phyloP scores from a whole-genome alignment of 2,113 vertebrate genomes.

The Lepidothrix coronata region DNA sequence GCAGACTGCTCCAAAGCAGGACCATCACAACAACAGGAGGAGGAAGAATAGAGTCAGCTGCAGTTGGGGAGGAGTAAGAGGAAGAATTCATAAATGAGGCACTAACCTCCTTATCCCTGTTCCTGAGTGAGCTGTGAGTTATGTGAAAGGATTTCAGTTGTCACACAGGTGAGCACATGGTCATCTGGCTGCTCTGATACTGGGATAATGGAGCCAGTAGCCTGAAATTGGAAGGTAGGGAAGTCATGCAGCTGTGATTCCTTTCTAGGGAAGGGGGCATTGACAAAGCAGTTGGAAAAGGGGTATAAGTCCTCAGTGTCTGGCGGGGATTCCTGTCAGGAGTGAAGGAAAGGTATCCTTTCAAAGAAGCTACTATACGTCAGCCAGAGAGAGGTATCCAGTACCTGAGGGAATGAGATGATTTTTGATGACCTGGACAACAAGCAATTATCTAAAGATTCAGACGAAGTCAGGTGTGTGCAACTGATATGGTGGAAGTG shows the following conservation, averaged over 20 bases:
- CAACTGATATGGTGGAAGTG: background rate
- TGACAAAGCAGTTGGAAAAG: background rate
- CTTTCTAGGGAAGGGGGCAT: background rate
- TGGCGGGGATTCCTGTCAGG: background rate
- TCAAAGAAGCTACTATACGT: background rate
- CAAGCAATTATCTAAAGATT: background rate
- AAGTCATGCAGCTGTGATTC: no score
- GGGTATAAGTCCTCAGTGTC: background rate
- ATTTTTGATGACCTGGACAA: background rate
- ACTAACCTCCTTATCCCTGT: background rate
- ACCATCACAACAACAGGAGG: background rate
- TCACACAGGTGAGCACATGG: background rate
- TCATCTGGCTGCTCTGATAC: background rate
- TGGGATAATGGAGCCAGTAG: background rate
- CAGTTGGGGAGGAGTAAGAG: background rate
- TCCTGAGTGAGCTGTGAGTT: background rate
- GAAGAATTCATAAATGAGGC: background rate
- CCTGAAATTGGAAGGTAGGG: background rate
- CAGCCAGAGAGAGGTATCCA: background rate
- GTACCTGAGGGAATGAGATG: background rate
- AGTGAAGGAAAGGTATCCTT: background rate
- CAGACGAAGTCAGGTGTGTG: background rate
- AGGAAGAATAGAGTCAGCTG: background rate
- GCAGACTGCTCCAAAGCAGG: background rate
- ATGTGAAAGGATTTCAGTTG: background rate